Evolutionary conservation across 2,113 vertebrate species (phyloP), one percentile per base, ranked within the genome.

Genomic region (Tylochromis polylepis): DNA sequence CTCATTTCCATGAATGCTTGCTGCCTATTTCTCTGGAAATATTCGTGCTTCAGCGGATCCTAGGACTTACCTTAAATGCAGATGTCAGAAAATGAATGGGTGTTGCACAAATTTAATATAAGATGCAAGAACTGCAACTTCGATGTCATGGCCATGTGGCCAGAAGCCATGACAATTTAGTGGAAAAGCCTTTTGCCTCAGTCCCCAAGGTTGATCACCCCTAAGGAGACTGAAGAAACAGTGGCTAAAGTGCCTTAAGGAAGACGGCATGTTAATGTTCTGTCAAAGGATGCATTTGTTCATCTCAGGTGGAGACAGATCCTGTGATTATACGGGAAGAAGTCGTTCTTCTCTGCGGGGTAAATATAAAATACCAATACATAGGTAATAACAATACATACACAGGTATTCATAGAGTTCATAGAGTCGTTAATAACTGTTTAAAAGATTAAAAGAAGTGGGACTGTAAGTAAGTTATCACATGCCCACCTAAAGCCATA

Each of bases 241-340:
- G 41, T 29, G 70, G 41, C 24, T 75, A 27, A 15, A 46, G 22
- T 70, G 8, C 38, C 38, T 27, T 43, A 27, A 43, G 65, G 65
- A 70, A 22, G 8, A 43, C 1, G 14, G 38, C n/a, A 24, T 70
- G 38, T 24, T 41, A 70, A 70, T 16, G n/a, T 24, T 43, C 12
- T 43, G 38, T 43, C 38, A 43, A 24, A 27, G 38, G 65, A 43
- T 43, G 38, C n/a, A 43, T 43, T 70, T 24, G 12, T 43, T 24
- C 22, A 24, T 43, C 65, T 12, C n/a, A 43, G 65, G 38, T 67
- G 34, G 34, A 41, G 20, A 41, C 34, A 38, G 11, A 67, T 38
- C 6, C 31, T 65, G 31, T 8, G 11, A 36, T 65, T 38, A 65
- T 1, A 0, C 0, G 0, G 11, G 22, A 67, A 67, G 62, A 67